phyloP scores from a whole-genome alignment of 2,888 invertebrate genomes.

The Phortica magna region DNA sequence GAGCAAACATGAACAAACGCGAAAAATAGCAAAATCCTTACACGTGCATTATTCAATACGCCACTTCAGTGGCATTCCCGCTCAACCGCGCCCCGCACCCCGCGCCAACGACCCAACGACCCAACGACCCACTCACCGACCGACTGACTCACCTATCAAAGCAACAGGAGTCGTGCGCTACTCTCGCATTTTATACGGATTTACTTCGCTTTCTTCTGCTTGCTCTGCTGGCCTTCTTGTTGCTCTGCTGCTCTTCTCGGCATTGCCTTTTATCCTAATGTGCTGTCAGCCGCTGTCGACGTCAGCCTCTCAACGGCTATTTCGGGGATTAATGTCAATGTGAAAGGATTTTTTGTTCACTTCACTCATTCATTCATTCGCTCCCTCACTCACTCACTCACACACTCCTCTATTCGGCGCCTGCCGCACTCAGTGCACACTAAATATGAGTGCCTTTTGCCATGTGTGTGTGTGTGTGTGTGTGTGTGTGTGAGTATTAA shows the following conservation, averaged over 20 bases:
- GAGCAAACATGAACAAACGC: neutral
- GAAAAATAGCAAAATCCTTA: constrained; percentile 16
- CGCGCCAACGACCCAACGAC: too few relatives aligned
- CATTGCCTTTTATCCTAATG: constrained; percentile 61
- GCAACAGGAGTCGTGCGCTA: constrained; percentile 1
- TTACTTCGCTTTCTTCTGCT: neutral
- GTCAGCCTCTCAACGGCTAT: constrained; percentile 61
- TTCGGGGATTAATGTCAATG: constrained; percentile 69
- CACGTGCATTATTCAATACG: constrained; percentile 27
- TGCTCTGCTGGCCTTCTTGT: neutral
- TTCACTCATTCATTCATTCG: constrained; percentile 13
- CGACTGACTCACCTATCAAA: neutral
- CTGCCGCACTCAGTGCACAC: too few relatives aligned
- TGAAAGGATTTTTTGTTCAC: constrained; percentile 55
- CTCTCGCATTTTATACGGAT: neutral
- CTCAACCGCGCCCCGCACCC: too few relatives aligned
- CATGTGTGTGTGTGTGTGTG: neutral
- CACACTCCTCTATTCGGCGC: neutral
- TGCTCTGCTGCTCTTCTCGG: neutral
- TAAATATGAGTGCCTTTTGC: too few relatives aligned
- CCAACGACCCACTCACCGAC: too few relatives aligned
- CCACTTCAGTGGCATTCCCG: neutral
- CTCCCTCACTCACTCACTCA: neutral
- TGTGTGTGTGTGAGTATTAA: neutral
- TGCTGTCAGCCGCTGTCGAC: constrained; percentile 65